Evolutionary conservation across 2,888 invertebrate genomes (phyloP).

Genomic region (Allygus modestus): DNA sequence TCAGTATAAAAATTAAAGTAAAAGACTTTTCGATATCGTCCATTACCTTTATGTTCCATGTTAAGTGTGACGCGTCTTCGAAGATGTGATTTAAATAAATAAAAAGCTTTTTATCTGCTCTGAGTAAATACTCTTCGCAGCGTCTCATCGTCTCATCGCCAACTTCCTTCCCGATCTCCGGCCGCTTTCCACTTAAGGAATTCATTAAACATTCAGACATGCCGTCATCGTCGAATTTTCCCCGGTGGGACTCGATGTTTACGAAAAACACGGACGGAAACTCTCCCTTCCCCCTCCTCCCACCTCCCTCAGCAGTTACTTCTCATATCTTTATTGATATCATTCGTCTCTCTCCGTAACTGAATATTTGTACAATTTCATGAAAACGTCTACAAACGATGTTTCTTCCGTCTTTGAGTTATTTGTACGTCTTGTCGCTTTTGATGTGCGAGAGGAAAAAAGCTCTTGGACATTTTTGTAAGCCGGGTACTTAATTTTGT

Average conservation of each 20-base stretch:
- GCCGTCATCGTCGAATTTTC: conserved; percentile 47
- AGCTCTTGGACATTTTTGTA: neutral
- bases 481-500: neutral
- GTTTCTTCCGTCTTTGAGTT: conserved; percentile 7
- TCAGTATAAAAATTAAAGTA: neutral
- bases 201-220: conserved; percentile 47
- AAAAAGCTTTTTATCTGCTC: conserved; percentile 49
- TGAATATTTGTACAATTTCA: conserved; percentile 33
- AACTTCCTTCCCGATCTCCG: conserved; percentile 38
- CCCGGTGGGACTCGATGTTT: conserved; percentile 36
- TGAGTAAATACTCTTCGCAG: conserved; percentile 13
- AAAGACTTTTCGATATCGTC: conserved; percentile 10
- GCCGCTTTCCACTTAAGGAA: conserved; percentile 43
- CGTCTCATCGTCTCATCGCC: conserved; percentile 28
- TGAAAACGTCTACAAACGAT: conserved; percentile 9
- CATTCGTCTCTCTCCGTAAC: conserved; percentile 20
- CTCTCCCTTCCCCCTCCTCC: neutral
- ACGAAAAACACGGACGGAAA: conserved; percentile 24
- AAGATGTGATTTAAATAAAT: conserved; percentile 46
- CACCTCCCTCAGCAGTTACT: neutral
- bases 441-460: neutral
- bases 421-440: conserved; percentile 1
- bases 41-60: conserved; percentile 27
- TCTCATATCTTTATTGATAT: conserved; percentile 42
- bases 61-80: conserved; percentile 25